A percentile compares a stretch with the other conserved stretches of the same genome.
Conservation (phyloP, 2,113 vertebrate genomes). For the Trinectes maculatus region DNA sequence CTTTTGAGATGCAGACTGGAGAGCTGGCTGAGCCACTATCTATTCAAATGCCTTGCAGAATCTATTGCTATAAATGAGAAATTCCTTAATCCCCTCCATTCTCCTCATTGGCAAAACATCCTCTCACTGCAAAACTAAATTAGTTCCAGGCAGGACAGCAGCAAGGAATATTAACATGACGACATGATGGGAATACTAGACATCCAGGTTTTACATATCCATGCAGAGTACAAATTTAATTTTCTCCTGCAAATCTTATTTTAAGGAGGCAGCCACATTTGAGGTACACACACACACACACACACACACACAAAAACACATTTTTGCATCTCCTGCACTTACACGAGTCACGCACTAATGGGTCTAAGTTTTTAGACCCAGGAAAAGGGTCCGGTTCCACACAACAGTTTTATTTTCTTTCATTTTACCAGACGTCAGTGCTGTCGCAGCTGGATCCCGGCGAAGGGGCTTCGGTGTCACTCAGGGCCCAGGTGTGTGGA, state of each 20-base stretch:
- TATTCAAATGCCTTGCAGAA: slow-evolving; percentile 60
- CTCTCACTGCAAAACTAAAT: slow-evolving; percentile 56
- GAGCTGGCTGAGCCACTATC: slow-evolving; percentile 59
- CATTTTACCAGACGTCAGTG: slow-evolving; percentile 79
- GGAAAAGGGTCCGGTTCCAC: slow-evolving; percentile 20
- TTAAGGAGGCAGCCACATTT: slow-evolving; percentile 23
- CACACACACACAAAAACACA: slow-evolving; percentile 13
- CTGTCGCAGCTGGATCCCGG: slow-evolving; percentile 83
- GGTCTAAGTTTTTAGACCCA: slow-evolving; percentile 40
- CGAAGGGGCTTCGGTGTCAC: slow-evolving; percentile 83
- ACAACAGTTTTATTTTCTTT: not conserved
- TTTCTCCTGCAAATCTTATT: slow-evolving; percentile 50
- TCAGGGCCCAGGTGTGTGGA: slow-evolving; percentile 78
- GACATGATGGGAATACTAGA: slow-evolving; percentile 55
- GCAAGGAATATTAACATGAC: slow-evolving; percentile 62
- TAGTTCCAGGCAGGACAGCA: slow-evolving; percentile 46
- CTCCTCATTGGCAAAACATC: slow-evolving; percentile 62
- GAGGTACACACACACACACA: slow-evolving; percentile 16
- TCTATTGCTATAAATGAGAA: slow-evolving; percentile 67
- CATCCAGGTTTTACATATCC: slow-evolving; percentile 66
- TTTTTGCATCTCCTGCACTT: slow-evolving; percentile 34
- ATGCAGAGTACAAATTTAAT: slow-evolving; percentile 70
- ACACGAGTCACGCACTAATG: slow-evolving; percentile 15
- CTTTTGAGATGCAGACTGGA: slow-evolving; percentile 55
- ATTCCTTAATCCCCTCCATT: slow-evolving; percentile 70